Evolutionary conservation across 2,888 invertebrate species (phyloP).

Genomic region (Pandemis heparana): DNA sequence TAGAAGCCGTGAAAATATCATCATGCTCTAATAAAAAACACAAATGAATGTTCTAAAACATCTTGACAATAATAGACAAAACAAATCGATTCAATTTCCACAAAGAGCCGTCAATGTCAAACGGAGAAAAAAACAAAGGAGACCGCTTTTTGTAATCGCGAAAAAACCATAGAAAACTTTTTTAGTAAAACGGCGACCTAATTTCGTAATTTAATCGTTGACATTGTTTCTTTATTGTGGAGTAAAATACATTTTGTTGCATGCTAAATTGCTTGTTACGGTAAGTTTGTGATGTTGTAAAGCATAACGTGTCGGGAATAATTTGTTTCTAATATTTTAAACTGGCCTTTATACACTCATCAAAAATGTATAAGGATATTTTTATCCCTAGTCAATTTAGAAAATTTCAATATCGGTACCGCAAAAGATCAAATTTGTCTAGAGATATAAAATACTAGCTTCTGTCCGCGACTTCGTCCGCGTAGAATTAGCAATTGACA

Average conservation of each 20-base stretch:
- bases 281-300: not conserved
- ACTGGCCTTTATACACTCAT: too few relatives aligned
- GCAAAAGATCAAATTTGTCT: too few relatives aligned
- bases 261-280: conserved; percentile 30
- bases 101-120: conserved; percentile 20
- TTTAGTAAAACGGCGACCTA: conserved; percentile 20
- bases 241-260: conserved; percentile 27
- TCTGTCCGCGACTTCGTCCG: too few relatives aligned
- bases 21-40: not conserved
- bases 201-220: conserved; percentile 33
- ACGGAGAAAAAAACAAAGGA: conserved; percentile 13
- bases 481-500: too few relatives aligned
- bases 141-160: conserved; percentile 1
- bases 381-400: too few relatives aligned
- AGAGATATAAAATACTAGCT: too few relatives aligned
- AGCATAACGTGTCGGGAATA: conserved; percentile 3
- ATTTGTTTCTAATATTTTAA: conserved; percentile 11
- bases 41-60: not conserved
- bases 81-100: conserved; percentile 8
- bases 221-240: conserved; percentile 29
- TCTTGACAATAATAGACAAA: not conserved
- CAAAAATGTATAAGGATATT: too few relatives aligned
- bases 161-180: conserved; percentile 29
- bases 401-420: too few relatives aligned
- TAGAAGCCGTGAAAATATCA: not conserved